Percentiles rank a stretch among this genome's conserved stretches.
Conservation (phyloP, 1,140 invertebrate species). For the Papilio polytes region DNA sequence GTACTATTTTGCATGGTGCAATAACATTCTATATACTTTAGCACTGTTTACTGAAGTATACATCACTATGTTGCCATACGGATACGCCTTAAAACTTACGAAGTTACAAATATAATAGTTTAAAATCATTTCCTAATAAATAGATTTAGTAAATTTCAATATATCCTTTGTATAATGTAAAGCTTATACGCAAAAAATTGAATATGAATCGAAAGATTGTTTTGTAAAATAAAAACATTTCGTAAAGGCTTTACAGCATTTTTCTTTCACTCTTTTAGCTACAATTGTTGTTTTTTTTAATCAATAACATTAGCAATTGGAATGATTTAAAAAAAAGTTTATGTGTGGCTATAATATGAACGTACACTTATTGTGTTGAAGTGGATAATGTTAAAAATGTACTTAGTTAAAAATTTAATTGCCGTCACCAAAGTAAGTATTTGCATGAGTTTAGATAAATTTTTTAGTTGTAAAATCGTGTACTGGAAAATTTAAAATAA, state of each 20-base stretch:
- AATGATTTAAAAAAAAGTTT: no score
- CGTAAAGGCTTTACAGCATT: neutral
- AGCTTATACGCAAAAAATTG: neutral
- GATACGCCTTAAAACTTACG: conserved; percentile 37
- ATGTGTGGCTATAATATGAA: neutral
- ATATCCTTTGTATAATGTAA: neutral
- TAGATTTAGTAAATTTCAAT: neutral
- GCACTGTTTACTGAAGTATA: conserved; percentile 21
- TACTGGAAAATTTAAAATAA: neutral
- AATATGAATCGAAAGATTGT: neutral
- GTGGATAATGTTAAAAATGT: neutral
- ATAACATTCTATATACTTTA: conserved; percentile 41
- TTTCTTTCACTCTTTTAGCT: neutral
- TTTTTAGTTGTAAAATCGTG: neutral
- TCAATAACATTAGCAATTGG: neutral
- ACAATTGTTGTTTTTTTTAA: neutral
- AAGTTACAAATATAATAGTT: neutral
- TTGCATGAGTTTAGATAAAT: neutral
- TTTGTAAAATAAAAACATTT: neutral
- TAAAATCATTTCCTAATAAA: neutral
- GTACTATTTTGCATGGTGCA: conserved; percentile 86
- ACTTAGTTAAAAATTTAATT: neutral
- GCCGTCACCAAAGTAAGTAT: neutral
- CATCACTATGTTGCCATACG: conserved; percentile 45
- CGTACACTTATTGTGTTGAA: neutral